Conservation (phyloP, 2,797 vertebrate genomes). For the Thaleichthys pacificus region DNA sequence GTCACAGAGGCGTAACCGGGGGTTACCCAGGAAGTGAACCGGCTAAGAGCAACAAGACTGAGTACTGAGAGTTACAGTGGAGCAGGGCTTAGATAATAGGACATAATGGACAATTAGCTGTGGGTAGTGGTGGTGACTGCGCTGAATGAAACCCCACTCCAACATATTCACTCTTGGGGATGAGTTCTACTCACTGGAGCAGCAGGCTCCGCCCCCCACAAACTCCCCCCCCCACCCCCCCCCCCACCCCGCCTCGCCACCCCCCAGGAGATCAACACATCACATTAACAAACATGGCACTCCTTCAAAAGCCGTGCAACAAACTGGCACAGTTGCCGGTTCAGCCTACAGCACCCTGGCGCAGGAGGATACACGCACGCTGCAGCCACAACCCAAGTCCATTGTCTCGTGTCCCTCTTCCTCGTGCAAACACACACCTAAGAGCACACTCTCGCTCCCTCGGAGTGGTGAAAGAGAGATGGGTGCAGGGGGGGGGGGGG, state of each 20-base stretch:
- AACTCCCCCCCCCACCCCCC: background rate
- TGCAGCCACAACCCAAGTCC: slow-evolving; percentile 63
- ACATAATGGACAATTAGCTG: slow-evolving; percentile 79
- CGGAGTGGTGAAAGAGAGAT: slow-evolving; percentile 31
- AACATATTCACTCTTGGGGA: slow-evolving; percentile 69
- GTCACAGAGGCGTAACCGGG: slow-evolving; percentile 40
- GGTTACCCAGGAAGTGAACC: slow-evolving; percentile 34
- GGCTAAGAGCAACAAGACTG: slow-evolving; percentile 42
- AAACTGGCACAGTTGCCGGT: too few relatives aligned
- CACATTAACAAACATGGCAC: slow-evolving; percentile 70
- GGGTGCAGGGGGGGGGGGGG: slow-evolving; percentile 33
- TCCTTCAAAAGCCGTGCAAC: slow-evolving; percentile 66
- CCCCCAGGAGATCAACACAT: slow-evolving; percentile 62
- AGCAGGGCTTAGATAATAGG: slow-evolving; percentile 69
- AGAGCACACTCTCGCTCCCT: slow-evolving; percentile 25
- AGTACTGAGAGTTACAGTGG: slow-evolving; percentile 45
- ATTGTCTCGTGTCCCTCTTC: slow-evolving; percentile 69
- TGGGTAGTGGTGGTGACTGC: slow-evolving; percentile 63
- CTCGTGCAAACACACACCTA: slow-evolving; percentile 64
- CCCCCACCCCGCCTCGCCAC: background rate
- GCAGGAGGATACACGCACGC: background rate
- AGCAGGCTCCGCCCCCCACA: background rate
- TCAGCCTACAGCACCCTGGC: background rate
- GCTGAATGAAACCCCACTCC: slow-evolving; percentile 73
- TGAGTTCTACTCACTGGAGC: slow-evolving; percentile 10